A percentile compares a stretch with the other conserved stretches of the same genome.
These are phyloP conservation scores for Tachystola acroxantha DNA, from an alignment of 2,888 invertebrate genomes.

Conservation along the genomic window DNA sequence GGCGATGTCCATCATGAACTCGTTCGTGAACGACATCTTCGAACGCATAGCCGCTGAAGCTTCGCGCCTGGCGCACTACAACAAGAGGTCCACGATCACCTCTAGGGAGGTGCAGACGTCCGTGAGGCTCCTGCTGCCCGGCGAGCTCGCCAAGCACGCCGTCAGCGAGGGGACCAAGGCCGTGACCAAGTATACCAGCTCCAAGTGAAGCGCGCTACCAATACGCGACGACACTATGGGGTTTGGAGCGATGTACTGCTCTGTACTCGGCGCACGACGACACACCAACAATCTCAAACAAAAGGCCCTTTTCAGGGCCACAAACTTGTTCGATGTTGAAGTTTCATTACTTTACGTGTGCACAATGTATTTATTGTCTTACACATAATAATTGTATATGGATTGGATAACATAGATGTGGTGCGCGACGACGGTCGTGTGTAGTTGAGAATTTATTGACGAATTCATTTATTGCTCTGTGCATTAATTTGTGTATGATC, in stretches of 20 bases:
- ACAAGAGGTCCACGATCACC: slow-evolving; percentile 56
- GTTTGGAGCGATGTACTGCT: background rate
- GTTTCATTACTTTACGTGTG: too few species aligned
- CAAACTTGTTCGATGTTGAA: background rate
- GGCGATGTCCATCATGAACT: slow-evolving; percentile 83
- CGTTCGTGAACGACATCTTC: slow-evolving; percentile 78
- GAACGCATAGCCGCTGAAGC: slow-evolving; percentile 82
- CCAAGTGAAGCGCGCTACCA: too few species aligned
- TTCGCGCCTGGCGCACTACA: slow-evolving; percentile 79
- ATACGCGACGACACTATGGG: background rate
- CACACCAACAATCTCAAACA: too few species aligned
- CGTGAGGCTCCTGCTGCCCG: slow-evolving; percentile 81
- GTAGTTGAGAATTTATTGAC: too few species aligned
- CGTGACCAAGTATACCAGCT: slow-evolving; percentile 77
- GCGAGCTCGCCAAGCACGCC: slow-evolving; percentile 84
- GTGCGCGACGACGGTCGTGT: too few species aligned
- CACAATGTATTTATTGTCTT: too few species aligned
- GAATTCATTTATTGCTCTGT: too few species aligned
- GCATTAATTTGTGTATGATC: too few species aligned
- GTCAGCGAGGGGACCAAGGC: slow-evolving; percentile 83
- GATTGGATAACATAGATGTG: too few species aligned
- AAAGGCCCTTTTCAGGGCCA: background rate
- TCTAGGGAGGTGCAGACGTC: slow-evolving; percentile 84
- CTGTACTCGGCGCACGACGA: background rate
- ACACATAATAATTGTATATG: too few species aligned